phyloP scores from a whole-genome alignment of 2,113 vertebrate species.

The Callorhinus ursinus region DNA sequence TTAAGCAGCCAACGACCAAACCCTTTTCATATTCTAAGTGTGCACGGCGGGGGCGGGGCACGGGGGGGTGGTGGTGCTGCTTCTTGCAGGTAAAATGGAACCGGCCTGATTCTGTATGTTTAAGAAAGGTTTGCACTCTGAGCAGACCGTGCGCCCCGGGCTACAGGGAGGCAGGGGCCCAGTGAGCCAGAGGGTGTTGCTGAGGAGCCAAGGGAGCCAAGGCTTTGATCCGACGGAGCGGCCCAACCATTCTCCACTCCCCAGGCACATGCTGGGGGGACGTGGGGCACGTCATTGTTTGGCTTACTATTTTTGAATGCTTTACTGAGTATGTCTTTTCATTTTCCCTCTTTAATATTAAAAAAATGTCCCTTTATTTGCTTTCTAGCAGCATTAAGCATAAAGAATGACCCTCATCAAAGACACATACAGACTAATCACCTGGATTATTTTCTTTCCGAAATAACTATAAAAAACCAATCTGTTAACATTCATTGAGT shows the following conservation, averaged over 20 bases:
- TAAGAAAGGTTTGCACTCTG: not conserved
- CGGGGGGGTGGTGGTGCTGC: not conserved
- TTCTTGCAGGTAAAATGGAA: not conserved
- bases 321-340: slow-evolving; percentile 26
- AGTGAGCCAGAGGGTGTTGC: not conserved
- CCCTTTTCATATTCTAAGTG: not conserved
- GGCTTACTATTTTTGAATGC: not conserved
- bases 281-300: not conserved
- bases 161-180: not conserved
- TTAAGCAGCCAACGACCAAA: not conserved
- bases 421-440: slow-evolving; percentile 55
- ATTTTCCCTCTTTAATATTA: slow-evolving; percentile 24
- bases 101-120: not conserved
- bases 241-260: not conserved
- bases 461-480: slow-evolving; percentile 53
- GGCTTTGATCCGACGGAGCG: not conserved
- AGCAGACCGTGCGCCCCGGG: not conserved
- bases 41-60: too few relatives aligned
- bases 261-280: not conserved
- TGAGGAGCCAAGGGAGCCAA: not conserved
- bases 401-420: slow-evolving; percentile 60
- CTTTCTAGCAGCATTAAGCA: not conserved
- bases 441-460: slow-evolving; percentile 38
- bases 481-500: slow-evolving; percentile 51
- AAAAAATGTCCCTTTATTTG: slow-evolving; percentile 15